Base-by-base conservation (phyloP, 2,797 vertebrate species). In the Holocentrus rufus region DNA sequence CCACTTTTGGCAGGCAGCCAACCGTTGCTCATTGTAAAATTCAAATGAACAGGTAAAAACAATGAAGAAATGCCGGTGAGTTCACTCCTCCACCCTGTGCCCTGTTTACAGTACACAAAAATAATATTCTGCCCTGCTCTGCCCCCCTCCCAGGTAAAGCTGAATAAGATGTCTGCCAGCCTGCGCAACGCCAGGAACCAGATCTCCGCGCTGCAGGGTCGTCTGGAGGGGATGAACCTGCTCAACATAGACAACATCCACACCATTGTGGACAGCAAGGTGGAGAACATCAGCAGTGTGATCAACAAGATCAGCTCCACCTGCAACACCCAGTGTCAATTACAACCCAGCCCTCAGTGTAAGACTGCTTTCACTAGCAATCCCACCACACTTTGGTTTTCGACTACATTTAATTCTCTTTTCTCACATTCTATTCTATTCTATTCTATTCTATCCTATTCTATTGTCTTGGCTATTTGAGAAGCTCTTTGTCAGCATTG, bases 221-320 rank as follows among this genome's bases (percentile, higher is more conserved):
- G 91, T 44, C 76, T 99, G 84, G 95, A 98, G 87, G 91, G 91
- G 82, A 89, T 98, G 64, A 95, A 87, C 42, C 94, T 95, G 22
- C 75, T 97, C 69, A 97, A 95, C 79, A 94, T 95, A 91, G 95
- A 97, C 88, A 97, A 94, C 2, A 90, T 98, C 56, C 93, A 97
- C 85, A 93, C 90, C 62, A 95, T 96, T 13, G 92, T 98, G 61
- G 95, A 97, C 79, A 92, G 85, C 73, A 96, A 93, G 79, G 94
- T 98, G 80, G 95, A 95, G 80, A 98, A 98, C 87, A 90, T 98
- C 88, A 96, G 94, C 0, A 92, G 89, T 25, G 91, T 88, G 44
- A 90, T 97, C 81, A 95, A 95, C 72, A 96, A 88, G 68, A 89
- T 96, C 82, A 95, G 95, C 85, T 92, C 93, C 80, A 95, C 91